These are phyloP conservation scores for Anabacerthia variegaticeps DNA, from an alignment of 2,797 vertebrate species.

Conservation along the genomic window DNA sequence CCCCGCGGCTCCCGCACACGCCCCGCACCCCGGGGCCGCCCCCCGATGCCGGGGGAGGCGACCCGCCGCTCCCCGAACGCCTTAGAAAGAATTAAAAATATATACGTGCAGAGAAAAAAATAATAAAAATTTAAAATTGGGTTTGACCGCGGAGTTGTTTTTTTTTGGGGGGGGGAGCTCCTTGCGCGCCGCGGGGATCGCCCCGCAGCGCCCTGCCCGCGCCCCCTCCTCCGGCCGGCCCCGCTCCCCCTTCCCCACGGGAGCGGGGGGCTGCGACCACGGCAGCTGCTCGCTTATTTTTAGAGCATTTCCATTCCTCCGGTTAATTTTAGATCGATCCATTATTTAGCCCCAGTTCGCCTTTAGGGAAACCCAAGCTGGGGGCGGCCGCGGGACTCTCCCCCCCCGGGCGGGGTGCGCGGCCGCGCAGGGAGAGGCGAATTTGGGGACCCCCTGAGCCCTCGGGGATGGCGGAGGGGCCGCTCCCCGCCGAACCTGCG, in stretches of 20 bases:
- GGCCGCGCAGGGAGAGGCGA: background rate
- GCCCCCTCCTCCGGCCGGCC: background rate
- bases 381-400: background rate
- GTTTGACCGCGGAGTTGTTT: background rate
- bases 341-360: constrained; percentile 63
- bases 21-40: background rate
- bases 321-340: constrained; percentile 77
- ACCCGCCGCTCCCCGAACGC: no score
- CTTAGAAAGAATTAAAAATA: background rate
- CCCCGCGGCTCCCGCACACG: background rate
- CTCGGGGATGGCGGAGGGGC: background rate
- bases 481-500: background rate
- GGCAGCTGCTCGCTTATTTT: constrained; percentile 79
- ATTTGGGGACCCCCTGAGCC: background rate
- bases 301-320: constrained; percentile 74
- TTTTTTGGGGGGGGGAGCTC: background rate
- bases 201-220: background rate
- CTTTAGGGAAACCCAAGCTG: constrained; percentile 55
- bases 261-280: constrained; percentile 55
- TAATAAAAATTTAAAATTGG: no score
- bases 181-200: background rate
- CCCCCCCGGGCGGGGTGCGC: background rate
- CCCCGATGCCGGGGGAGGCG: background rate
- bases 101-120: background rate
- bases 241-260: constrained; percentile 9